A percentile compares a stretch with the other conserved stretches of the same genome.
phyloP scores from a whole-genome alignment of 2,113 vertebrate genomes.

The Podilymbus podiceps region DNA sequence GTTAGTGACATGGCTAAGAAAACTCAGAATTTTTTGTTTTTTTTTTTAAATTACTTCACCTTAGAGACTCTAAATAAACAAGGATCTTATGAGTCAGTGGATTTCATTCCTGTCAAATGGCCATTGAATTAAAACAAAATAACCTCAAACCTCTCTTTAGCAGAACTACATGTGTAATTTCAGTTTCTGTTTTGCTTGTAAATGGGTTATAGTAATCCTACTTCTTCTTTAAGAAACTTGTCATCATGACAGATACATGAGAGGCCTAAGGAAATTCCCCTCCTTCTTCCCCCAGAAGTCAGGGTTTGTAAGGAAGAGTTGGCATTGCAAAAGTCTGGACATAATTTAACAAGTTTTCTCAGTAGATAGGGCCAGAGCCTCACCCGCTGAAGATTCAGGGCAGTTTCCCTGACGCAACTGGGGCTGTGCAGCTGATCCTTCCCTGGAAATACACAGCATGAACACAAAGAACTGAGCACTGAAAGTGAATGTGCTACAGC shows the following conservation, averaged over 20 bases:
- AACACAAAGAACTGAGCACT: not conserved
- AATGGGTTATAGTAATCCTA: not conserved
- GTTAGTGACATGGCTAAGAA: not conserved
- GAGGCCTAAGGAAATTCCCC: not conserved
- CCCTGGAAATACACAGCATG: not conserved
- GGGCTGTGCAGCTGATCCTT: not conserved
- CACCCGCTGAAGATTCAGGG: not conserved
- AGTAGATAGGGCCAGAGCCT: not conserved
- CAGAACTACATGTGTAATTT: not conserved
- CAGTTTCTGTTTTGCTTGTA: conserved; percentile 41
- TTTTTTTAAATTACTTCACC: not conserved
- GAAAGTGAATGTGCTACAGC: not conserved
- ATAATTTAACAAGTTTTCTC: not conserved
- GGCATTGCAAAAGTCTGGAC: conserved; percentile 12
- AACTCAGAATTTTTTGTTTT: not conserved
- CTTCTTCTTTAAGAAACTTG: not conserved
- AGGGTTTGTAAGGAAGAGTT: not conserved
- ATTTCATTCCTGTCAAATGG: not conserved
- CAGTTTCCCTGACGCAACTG: not conserved
- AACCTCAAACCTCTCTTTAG: not conserved
- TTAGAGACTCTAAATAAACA: not conserved
- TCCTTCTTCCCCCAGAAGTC: not conserved
- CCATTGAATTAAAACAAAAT: not conserved
- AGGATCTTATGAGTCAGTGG: not conserved
- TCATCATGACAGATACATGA: not conserved